Base-by-base conservation (phyloP, 2,888 invertebrate genomes). In the Xanthia togata region DNA sequence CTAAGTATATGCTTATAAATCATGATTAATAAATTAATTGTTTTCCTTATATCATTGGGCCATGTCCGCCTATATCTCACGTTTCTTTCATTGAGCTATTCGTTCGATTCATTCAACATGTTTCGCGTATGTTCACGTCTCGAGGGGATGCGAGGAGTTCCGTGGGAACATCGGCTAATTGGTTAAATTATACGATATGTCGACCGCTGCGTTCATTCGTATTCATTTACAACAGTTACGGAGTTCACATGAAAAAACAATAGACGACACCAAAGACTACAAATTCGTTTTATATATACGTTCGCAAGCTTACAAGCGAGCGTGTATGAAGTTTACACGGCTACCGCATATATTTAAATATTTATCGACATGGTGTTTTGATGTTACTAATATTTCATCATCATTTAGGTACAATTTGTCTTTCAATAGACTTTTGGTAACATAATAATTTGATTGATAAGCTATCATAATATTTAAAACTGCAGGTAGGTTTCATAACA, bases 111-210 rank as follows among this genome's bases (percentile, higher is more conserved):
- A 84, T 84, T 87, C 89, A 89, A 85, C 84, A 85, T 88, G 88
- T 88, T 87, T 81, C 79, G 87, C 83, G 83, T 86, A 84, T 82
- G 80, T 90, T 90, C 84, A 87, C 89, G 90, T 93, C 95, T 91
- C 94, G 76, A 90, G 94, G 94, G 95, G 87, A 94, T 92, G 89
- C 78, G 80, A 83, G 86, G 73, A 86, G 88, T 91, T 92, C 89
- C 95, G 95, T 96, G 96, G 94, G 96, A 96, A 95, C 93, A 81
- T 70, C 81, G 71, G 78, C 90, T 95, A 95, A 96, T 96, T 96
- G 95, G 92, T 93, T 94, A 92, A 95, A 93, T 94, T 93, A 94
- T 93, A 91, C 89, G 91, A 91, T 89, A 88, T 85, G 91, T 90
- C 91, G 90, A 88, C 89, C 89, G 89, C 86, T 82, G 82, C 83